Evolutionary conservation across 2,113 vertebrate species (phyloP), one percentile per base, ranked within the genome.

Genomic region (Clarias magur): DNA sequence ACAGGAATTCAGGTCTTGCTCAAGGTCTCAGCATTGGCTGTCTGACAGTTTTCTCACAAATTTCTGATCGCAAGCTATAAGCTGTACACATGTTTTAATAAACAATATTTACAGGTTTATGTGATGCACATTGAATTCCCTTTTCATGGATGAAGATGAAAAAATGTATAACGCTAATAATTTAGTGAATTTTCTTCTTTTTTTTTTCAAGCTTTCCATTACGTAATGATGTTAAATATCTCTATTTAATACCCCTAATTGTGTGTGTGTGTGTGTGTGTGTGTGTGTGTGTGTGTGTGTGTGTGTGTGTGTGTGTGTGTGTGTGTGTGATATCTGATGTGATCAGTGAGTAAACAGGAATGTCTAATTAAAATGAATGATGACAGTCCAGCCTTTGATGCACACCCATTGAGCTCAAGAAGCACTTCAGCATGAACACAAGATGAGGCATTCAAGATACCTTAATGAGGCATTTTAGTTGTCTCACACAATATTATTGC

Each of bases 271-370:
- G n/a, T n/a, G n/a, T n/a, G n/a, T n/a, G n/a, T n/a, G n/a, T n/a
- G n/a, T n/a, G n/a, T 48, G 42, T 48, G 42, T 81, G 79, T 59
- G 27, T n/a, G 65, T 62, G 57, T 38, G 30, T 81, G 79, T 59
- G 27, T n/a, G 65, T 62, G 57, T 38, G 34, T 81, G 79, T 59
- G 27, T 27, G 65, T 62, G 59, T 38, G 34, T 81, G 57, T 59
- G 27, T 12, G 65, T 42, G 59, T 62, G 57, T 57, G 56, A 13
- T 59, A 80, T 81, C 42, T 67, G 48, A 67, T 85, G 82, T 70
- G 68, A 79, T 16, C 86, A 70, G 73, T 84, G 76, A 57, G 85
- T 85, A 88, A 90, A 88, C 82, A 91, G 56, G 4, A 78, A 85
- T 85, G 86, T 85, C 62, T n/a, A 78, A 62, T 85, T 85, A 63